A percentile compares a stretch with the other conserved stretches of the same genome.
phyloP scores from a whole-genome alignment of 1,140 invertebrate species.

The Nixonia krombeini region DNA sequence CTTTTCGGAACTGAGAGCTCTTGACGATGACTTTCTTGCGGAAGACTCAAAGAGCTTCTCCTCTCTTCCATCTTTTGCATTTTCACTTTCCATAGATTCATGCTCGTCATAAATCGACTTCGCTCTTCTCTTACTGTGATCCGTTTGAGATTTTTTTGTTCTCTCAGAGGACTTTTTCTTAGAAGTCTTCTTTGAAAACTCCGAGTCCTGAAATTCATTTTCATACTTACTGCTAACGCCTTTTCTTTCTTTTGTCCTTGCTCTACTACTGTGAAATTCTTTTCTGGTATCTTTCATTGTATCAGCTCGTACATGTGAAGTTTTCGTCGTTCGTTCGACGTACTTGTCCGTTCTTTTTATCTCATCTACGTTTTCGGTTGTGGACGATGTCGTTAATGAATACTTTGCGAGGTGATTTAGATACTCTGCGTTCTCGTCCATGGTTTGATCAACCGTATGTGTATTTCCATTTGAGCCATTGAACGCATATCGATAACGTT shows the following conservation, averaged over 20 bases:
- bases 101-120: not conserved
- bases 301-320: not conserved
- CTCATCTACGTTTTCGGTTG: not conserved
- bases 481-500: too few relatives aligned
- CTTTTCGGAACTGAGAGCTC: not conserved
- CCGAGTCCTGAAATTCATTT: not conserved
- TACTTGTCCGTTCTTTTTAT: not conserved
- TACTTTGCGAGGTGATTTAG: not conserved
- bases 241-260: not conserved
- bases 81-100: too few relatives aligned
- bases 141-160: not conserved
- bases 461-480: too few relatives aligned
- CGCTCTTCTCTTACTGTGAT: not conserved
- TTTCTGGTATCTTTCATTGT: not conserved
- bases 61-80: too few relatives aligned
- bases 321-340: not conserved
- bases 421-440: too few relatives aligned
- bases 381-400: not conserved
- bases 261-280: not conserved
- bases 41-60: constrained; percentile 6
- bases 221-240: not conserved
- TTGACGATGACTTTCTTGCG: constrained; percentile 1
- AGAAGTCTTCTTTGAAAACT: not conserved
- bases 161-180: not conserved
- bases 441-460: too few relatives aligned